These are phyloP conservation scores for Ctenicera cuprea DNA, from an alignment of 2,888 invertebrate species.

Conservation along the genomic window DNA sequence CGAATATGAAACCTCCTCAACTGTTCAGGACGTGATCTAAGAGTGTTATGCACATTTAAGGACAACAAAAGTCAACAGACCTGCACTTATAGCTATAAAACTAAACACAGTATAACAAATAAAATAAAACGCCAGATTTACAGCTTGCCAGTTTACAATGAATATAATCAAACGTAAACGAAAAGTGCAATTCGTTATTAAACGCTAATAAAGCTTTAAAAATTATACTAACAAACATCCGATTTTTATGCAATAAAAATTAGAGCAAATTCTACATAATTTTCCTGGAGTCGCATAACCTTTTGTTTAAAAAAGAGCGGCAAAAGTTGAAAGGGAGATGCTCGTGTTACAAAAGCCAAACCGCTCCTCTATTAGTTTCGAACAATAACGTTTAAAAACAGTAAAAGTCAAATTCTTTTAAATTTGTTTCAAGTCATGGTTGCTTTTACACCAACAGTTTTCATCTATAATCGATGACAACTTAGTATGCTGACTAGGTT, in stretches of 20 bases:
- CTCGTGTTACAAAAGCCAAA: constrained; percentile 33
- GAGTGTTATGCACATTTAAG: constrained; percentile 56
- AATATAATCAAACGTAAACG: constrained; percentile 49
- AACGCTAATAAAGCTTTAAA: constrained; percentile 38
- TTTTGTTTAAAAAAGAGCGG: constrained; percentile 6
- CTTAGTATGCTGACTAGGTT: no score
- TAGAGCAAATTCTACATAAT: constrained; percentile 19
- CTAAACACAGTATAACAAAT: constrained; percentile 56
- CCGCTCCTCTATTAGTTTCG: constrained; percentile 45
- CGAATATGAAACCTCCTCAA: constrained; percentile 50
- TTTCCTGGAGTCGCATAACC: not conserved
- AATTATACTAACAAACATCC: constrained; percentile 23
- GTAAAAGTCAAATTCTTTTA: not conserved
- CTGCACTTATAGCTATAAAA: constrained; percentile 60
- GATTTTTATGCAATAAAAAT: constrained; percentile 14
- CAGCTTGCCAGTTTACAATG: constrained; percentile 45
- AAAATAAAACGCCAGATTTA: constrained; percentile 55
- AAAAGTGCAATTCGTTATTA: constrained; percentile 40
- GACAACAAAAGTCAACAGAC: constrained; percentile 59
- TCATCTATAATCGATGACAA: no score
- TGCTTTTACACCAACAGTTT: no score
- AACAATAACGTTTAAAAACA: constrained; percentile 41
- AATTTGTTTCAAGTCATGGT: not conserved
- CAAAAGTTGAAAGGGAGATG: not conserved
- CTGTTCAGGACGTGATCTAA: constrained; percentile 55